Base-by-base conservation (phyloP, 2,797 vertebrate genomes). In the Chelonia mydas region DNA sequence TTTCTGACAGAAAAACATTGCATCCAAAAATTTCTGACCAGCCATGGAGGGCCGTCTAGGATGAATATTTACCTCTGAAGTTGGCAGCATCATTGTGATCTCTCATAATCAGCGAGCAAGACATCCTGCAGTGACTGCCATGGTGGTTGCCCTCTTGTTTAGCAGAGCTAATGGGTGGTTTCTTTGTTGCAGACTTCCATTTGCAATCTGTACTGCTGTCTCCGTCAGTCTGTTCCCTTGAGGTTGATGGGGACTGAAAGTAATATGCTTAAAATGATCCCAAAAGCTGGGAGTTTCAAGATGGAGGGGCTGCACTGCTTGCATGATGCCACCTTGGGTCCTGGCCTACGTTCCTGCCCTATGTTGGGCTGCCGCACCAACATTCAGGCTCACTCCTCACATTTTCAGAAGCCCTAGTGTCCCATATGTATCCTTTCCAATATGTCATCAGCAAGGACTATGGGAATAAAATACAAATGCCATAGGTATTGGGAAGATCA, bases 1-100 rank as follows among this genome's bases (percentile, higher is more conserved):
- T 93, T 95, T 94, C 72, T 94, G 79, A 88, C 61, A n/a, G 83
- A 41, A 31, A 94, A 90, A 87, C 13, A 53, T n/a, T 89, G 54
- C 19, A 83, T 11, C 9, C 28, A 49, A 84, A 91, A 94, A 95
- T 47, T n/a, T n/a, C 61, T n/a, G 23, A 4, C 21, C 23, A 68
- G 45, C 77, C 25, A 33, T 87, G 88, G 84, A 81, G 84, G 87
- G 80, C 27, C 0, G 0, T 5, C 3, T 37, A 13, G 2, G 74
- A 12, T 28, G 51, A 45, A 11, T 54, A 85, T 3, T 53, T n/a
- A 85, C 50, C 5, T 78, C 31, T 83, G 41, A 1, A 74, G n/a
- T 13, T 33, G 45, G 57, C 31, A 65, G 51, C 47, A 5, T 2
- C 77, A 2, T 13, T 16, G 23, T 45, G 12, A 11, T 54, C 85